phyloP scores from a whole-genome alignment of 2,113 vertebrate species.

The Bujurquina vittata region DNA sequence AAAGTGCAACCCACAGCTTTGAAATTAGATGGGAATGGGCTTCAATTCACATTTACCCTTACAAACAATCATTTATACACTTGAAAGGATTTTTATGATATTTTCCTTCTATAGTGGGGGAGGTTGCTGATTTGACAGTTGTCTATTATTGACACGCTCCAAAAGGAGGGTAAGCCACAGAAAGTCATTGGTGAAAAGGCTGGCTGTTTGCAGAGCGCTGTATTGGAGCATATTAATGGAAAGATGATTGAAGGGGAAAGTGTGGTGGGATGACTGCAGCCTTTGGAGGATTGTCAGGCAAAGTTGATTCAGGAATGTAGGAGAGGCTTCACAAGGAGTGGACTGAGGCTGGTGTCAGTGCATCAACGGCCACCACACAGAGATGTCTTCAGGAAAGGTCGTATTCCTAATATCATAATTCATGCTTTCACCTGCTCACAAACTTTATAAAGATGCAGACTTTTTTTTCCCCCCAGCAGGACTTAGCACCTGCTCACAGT shows the following conservation, averaged over 20 bases:
- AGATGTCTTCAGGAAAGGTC: neutral
- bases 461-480: neutral
- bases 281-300: neutral
- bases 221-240: neutral
- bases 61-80: neutral
- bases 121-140: neutral
- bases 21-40: neutral
- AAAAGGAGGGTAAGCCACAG: neutral
- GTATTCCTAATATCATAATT: neutral
- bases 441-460: neutral
- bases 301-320: neutral
- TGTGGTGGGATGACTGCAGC: neutral
- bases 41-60: constrained; percentile 3
- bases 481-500: neutral
- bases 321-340: neutral
- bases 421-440: neutral
- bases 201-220: neutral
- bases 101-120: neutral
- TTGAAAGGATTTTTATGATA: neutral
- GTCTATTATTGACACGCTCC: neutral
- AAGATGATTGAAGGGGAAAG: neutral
- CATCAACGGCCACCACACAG: neutral
- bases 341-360: neutral
- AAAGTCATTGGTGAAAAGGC: neutral
- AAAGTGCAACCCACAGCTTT: neutral